Evolutionary conservation across 2,888 invertebrate species (phyloP), one percentile per base, ranked within the genome.

Genomic region (Trisateles emortualis): DNA sequence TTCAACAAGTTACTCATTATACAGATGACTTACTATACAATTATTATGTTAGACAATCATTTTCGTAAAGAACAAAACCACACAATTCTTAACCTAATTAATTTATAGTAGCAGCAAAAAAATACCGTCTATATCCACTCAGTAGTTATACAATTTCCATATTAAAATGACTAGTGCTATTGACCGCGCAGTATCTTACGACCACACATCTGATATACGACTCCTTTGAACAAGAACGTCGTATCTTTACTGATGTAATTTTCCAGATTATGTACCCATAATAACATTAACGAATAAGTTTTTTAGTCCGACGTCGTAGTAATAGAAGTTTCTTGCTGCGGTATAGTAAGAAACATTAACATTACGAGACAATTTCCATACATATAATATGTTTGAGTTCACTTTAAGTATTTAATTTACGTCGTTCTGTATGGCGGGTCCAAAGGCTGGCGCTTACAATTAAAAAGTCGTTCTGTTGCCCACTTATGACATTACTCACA

Each of bases 401-500:
- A 22, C 50, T 68, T 72, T 62, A 73, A 71, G 57, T 77, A 66
- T 77, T 77, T 76, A 76, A 76, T 83, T 86, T 77, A 72, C 81
- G 79, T 76, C 78, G 76, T 79, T 81, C 53, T 59, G 46, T 38
- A 38, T 77, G 74, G 76, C 70, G 67, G 74, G 75, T 77, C 72
- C 68, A 79, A 74, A 78, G 78, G 78, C 77, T 78, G 79, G 78
- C 78, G 78, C 74, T 83, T 82, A 81, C 79, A 82, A 83, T 85
- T 86, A 85, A 83, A 83, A 81, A 80, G 79, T 76, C 77, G 81
- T 85, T 84, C 81, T 79, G 76, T 82, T 73, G 64, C 72, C 75
- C 79, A 85, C 79, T 87, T 86, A 87, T 80, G 80, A 82, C 84
- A 87, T 83, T 78, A 75, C 85, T 88, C 86, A 89, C 90, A 90